Evolutionary conservation across 1,140 invertebrate genomes (phyloP).

Genomic region (Temnothorax curvispinosus): DNA sequence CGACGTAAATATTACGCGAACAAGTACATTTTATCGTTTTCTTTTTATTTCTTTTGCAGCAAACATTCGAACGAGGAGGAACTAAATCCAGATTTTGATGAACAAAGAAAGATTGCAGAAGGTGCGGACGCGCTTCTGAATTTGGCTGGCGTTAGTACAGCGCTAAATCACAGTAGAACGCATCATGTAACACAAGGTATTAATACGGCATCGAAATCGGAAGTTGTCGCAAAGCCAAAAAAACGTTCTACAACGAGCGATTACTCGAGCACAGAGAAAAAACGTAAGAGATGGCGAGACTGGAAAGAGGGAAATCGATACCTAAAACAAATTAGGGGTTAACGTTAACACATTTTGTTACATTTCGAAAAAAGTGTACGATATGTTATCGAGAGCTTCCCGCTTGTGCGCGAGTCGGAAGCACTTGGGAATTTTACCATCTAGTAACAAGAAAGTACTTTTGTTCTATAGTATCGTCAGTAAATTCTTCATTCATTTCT

Average conservation of each 20-base stretch:
- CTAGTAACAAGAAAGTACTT: neutral
- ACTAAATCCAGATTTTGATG: slow-evolving; percentile 87
- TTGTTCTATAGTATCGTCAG: slow-evolving; percentile 16
- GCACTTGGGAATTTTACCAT: neutral
- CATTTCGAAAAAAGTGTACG: slow-evolving; percentile 26
- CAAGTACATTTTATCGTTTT: slow-evolving; percentile 24
- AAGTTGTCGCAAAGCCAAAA: slow-evolving; percentile 73
- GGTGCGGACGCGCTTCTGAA: slow-evolving; percentile 92
- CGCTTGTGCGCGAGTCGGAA: slow-evolving; percentile 13
- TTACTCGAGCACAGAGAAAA: slow-evolving; percentile 78
- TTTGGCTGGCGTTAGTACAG: slow-evolving; percentile 88
- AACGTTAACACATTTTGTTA: slow-evolving; percentile 63
- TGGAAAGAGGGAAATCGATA: slow-evolving; percentile 82
- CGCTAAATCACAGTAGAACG: slow-evolving; percentile 74
- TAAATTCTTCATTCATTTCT: slow-evolving; percentile 31
- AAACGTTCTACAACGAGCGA: slow-evolving; percentile 78
- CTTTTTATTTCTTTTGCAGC: slow-evolving; percentile 58
- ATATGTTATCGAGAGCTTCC: slow-evolving; percentile 19
- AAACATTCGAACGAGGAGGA: slow-evolving; percentile 76
- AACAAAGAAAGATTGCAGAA: slow-evolving; percentile 91
- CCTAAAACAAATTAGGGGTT: slow-evolving; percentile 83
- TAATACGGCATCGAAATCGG: slow-evolving; percentile 62
- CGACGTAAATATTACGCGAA: neutral
- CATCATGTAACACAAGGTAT: slow-evolving; percentile 69
- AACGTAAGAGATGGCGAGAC: slow-evolving; percentile 80